phyloP scores from a whole-genome alignment of 2,797 vertebrate species.

The Spinus pinus region DNA sequence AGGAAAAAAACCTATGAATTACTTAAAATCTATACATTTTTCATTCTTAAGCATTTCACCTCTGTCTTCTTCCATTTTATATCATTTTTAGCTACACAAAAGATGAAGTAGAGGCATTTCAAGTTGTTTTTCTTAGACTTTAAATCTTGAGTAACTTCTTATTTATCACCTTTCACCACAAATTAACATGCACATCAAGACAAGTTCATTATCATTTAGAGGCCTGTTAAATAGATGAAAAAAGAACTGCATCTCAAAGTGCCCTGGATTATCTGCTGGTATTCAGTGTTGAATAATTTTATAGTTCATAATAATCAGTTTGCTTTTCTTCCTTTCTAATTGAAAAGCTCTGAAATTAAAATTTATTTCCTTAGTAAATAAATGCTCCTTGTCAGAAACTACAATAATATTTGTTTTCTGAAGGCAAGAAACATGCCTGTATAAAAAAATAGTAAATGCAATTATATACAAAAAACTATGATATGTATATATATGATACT shows the following conservation, averaged over 20 bases:
- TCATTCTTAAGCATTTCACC: conserved; percentile 61
- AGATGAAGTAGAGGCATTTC: conserved; percentile 28
- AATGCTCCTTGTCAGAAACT: not conserved
- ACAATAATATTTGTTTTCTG: not conserved
- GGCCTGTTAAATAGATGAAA: not conserved
- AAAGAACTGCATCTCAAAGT: not conserved
- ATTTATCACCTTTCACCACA: conserved; percentile 43
- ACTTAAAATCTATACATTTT: conserved; percentile 60
- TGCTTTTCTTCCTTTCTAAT: not conserved
- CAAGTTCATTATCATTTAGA: conserved; percentile 39
- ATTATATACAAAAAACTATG: not conserved
- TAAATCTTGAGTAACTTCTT: conserved; percentile 9
- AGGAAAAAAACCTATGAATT: conserved; percentile 42
- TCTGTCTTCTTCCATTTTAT: conserved; percentile 44
- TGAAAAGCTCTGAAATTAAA: not conserved
- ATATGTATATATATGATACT: too few species aligned
- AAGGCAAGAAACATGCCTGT: not conserved
- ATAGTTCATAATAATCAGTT: not conserved
- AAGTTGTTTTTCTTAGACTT: conserved; percentile 27
- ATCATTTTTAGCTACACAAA: conserved; percentile 47
- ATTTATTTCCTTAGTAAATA: not conserved
- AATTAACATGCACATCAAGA: conserved; percentile 56
- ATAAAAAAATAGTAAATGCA: not conserved
- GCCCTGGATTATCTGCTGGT: not conserved
- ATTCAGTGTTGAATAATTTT: not conserved